These are phyloP conservation scores for Xestia sexstrigata DNA, from an alignment of 2,888 invertebrate species.

Conservation along the genomic window DNA sequence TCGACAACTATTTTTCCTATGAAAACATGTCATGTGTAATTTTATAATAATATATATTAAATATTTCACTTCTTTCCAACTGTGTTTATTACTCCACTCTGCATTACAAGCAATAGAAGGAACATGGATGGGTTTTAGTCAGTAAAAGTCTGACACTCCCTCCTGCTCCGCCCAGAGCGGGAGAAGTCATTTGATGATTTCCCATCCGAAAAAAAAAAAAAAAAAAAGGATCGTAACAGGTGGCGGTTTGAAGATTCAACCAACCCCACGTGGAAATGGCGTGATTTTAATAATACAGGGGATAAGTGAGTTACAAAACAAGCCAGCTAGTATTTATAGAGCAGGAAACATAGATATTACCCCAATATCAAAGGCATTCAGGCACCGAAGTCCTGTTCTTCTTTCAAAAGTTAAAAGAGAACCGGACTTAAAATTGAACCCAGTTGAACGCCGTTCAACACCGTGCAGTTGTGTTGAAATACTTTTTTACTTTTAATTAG, in stretches of 20 bases:
- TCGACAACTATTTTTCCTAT: too few relatives aligned
- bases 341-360: background rate
- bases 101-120: too few relatives aligned
- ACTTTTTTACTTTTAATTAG: background rate
- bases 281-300: background rate
- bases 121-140: too few relatives aligned
- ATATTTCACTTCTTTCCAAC: too few relatives aligned
- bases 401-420: background rate
- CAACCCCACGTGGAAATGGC: background rate
- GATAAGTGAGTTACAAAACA: background rate
- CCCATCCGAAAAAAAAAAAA: too few relatives aligned
- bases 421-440: constrained; percentile 9
- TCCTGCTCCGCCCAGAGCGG: too few relatives aligned
- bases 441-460: background rate
- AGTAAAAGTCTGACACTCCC: too few relatives aligned
- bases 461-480: background rate
- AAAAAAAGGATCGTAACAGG: background rate
- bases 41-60: too few relatives aligned
- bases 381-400: background rate
- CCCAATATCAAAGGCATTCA: background rate
- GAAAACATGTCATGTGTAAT: too few relatives aligned
- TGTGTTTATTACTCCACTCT: too few relatives aligned
- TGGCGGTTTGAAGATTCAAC: background rate
- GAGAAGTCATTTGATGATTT: too few relatives aligned
- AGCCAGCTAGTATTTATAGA: background rate